phyloP scores from a whole-genome alignment of 2,888 invertebrate species.

The Clitarchus hookeri region DNA sequence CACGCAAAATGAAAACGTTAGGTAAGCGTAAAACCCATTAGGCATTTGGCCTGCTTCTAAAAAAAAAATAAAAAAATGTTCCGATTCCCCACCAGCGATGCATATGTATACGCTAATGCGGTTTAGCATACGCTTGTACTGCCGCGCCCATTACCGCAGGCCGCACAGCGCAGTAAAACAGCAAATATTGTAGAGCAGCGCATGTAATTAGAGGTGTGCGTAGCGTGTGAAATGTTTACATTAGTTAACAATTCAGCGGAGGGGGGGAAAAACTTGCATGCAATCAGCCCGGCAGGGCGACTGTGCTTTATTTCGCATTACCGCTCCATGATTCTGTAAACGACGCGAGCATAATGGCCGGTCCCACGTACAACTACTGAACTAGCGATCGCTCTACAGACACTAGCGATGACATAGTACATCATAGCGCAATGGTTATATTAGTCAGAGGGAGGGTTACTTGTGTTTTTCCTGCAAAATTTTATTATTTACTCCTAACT shows the following conservation, averaged over 20 bases:
- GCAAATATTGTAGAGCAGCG: not conserved
- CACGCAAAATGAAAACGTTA: conserved; percentile 19
- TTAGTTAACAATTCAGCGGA: not conserved
- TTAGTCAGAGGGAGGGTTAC: too few relatives aligned
- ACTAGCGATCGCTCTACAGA: not conserved
- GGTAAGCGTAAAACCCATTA: conserved; percentile 20
- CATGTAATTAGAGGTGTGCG: not conserved
- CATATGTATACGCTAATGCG: not conserved
- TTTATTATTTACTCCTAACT: too few relatives aligned
- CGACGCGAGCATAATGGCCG: not conserved
- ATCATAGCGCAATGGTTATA: too few relatives aligned
- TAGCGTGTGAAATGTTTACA: not conserved
- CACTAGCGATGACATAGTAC: too few relatives aligned
- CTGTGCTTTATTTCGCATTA: not conserved
- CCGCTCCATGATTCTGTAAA: not conserved
- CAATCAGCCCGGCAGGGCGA: not conserved
- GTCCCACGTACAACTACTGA: not conserved
- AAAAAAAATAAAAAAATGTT: not conserved
- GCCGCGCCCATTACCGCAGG: not conserved
- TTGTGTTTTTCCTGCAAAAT: too few relatives aligned
- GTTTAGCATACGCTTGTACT: conserved; percentile 10
- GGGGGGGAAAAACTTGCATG: not conserved
- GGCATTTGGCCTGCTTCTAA: not conserved
- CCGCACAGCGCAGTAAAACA: not conserved
- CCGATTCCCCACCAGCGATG: not conserved